Percentiles rank a stretch among this genome's conserved stretches.
Conservation (phyloP, 2,113 vertebrate species). For the Patagioenas fasciata region DNA sequence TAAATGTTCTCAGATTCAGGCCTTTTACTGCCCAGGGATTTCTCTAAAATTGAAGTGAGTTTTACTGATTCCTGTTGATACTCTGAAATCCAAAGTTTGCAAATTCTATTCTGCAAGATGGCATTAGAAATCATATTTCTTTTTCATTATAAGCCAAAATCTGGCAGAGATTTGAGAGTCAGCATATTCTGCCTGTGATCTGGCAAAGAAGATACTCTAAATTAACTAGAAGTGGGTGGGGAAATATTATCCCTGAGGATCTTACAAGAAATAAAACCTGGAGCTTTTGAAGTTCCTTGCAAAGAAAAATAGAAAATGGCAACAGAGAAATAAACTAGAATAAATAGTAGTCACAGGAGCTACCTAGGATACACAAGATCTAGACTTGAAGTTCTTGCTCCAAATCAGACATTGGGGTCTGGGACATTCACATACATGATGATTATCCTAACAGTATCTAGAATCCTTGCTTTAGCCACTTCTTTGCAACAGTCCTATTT, state of each 20-base stretch:
- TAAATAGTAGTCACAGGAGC: background rate
- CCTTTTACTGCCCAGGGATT: background rate
- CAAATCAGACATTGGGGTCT: background rate
- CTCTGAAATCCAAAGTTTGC: background rate
- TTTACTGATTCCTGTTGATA: background rate
- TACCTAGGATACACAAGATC: background rate
- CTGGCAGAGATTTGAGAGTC: background rate
- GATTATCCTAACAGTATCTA: background rate
- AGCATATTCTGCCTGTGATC: conserved; percentile 4
- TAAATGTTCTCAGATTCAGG: background rate
- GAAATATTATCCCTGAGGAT: conserved; percentile 50
- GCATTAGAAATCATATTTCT: background rate
- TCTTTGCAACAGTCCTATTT: background rate
- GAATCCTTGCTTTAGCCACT: background rate
- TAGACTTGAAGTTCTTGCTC: background rate
- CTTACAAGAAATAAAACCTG: conserved; percentile 27
- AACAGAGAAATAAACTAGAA: background rate
- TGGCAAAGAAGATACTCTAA: conserved; percentile 22
- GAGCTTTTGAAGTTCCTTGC: conserved; percentile 46
- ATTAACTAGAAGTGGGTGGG: conserved; percentile 50
- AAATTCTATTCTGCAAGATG: background rate
- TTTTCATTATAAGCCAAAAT: background rate
- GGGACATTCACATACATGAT: accelerated
- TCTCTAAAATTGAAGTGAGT: background rate
- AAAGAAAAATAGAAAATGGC: background rate